Evolutionary conservation across 2,113 vertebrate genomes (phyloP), one percentile per base, ranked within the genome.

Genomic region (Thomomys bottae): DNA sequence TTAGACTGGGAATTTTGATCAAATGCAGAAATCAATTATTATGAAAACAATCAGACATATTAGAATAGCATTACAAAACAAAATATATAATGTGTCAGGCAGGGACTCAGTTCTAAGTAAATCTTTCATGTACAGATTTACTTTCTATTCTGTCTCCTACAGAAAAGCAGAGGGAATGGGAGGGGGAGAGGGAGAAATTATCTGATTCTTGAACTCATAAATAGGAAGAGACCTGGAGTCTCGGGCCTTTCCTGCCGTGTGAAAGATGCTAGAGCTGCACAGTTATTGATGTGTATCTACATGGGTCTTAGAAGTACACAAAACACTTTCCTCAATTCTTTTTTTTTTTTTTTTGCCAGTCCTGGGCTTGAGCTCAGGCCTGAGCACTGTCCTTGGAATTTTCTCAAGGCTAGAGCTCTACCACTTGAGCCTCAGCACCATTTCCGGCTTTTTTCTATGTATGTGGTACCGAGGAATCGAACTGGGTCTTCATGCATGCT

Each of bases 201-300:
- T 40, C 14, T 88, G 66, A 79, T 78, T 67, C 66, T 59, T 84
- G 26, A 72, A 36, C 20, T 64, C 36, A 64, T 38, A 28, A 26
- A 38, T 4, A 68, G 72, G 32, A 78, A 15, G 73, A 59, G 20
- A 67, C 32, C 30, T 28, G 8, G 80, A 79, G 32, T 45, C 17
- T 61, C 10, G 21, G 32, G 36, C 42, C 86, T 63, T 90, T 73
- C 20, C 83, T 61, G 57, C 63, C 38, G 8, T 0, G 0, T 2
- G 18, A 63, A 59, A 42, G 45, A 8, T 21, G 20, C 15, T 23
- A 45, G 45, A 57, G 66, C 12, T n/a, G 24, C 9, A 28, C 30
- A 7, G 20, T 17, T 20, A 20, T 45, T 1, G 3, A 23, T 0
- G 1, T 14, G 34, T 7, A 4, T 38, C 20, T 23, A 59, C 32